Base-by-base conservation (phyloP, 1,140 invertebrate genomes). In the Scylla paramamosain region DNA sequence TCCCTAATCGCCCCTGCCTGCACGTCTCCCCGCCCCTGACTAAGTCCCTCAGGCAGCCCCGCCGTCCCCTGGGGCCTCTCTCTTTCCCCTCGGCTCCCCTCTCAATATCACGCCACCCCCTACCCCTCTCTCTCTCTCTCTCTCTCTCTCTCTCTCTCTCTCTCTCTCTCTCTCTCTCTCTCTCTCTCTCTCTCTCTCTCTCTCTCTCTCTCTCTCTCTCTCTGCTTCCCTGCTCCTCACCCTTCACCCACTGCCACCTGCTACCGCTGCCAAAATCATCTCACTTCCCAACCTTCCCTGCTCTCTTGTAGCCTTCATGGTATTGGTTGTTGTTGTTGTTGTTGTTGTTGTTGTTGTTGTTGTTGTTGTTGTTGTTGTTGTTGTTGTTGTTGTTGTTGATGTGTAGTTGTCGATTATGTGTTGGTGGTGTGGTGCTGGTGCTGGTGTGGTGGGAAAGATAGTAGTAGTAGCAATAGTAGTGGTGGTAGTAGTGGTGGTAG, bases 161-260 rank as follows among this genome's bases (percentile, higher is more conserved):
- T 28, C 28, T n/a, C 45, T 52, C 45, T 20, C 45, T 28, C 45
- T 28, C 16, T 25, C 45, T 52, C 46, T 28, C 45, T 31, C 45
- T 31, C 67, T 45, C 82, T 46, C 32, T 93, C 67, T 77, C 31
- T 46, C 20, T 92, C 46, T 67, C 46, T 59, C 91, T 77, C 91
- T 39, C 28, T 92, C 46, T 67, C 46, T 59, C 91, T 77, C 91
- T 39, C 28, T 92, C 46, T 67, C 46, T 59, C 91, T 77, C 91
- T 39, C 28, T 14, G 14, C 29, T 39, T 10, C 29, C 29, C 8
- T 25, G 29, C 8, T 29, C 87, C 6, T 31, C 45, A 6, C 45
- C 87, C n/a, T 20, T 32, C 46, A 7, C 90, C 29, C 39, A 16
- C 84, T 16, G 4, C 84, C 84, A 12, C 29, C 84, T 45, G 39